Conservation (phyloP, 2,113 vertebrate species). For the Centrocercus urophasianus region DNA sequence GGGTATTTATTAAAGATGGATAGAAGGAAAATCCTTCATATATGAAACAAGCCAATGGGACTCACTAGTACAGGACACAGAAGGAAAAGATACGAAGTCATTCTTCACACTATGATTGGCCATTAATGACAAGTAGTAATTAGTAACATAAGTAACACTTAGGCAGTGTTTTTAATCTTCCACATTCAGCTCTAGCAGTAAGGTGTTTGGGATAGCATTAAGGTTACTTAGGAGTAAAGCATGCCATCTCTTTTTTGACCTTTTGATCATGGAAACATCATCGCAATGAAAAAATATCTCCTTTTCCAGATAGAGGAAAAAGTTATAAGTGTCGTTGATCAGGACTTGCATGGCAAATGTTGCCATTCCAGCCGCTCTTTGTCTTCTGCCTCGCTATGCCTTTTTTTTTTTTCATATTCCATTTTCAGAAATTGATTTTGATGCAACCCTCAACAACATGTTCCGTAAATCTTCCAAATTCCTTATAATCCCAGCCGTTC, state of each 20-base stretch:
- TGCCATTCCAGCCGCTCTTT: neutral
- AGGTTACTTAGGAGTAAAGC: neutral
- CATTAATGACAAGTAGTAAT: slow-evolving; percentile 14
- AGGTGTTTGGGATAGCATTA: neutral
- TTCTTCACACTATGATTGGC: slow-evolving; percentile 9
- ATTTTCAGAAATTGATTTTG: neutral
- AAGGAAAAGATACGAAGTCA: neutral
- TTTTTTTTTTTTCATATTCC: neutral
- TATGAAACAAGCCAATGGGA: neutral
- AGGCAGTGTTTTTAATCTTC: neutral
- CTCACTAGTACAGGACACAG: neutral
- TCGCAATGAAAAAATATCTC: neutral
- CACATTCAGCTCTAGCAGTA: neutral
- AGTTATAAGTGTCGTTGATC: neutral
- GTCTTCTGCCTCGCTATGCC: neutral
- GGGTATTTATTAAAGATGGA: neutral
- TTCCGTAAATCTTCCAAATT: neutral
- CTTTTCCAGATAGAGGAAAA: neutral
- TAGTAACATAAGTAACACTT: neutral
- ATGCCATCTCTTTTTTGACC: neutral
- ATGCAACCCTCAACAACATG: neutral
- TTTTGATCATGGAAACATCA: neutral
- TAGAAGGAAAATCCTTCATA: neutral
- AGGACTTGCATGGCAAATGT: neutral
- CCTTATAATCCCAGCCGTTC: neutral